Percentiles rank a stretch among this genome's conserved stretches.
Evolutionary conservation across 1,140 invertebrate genomes (phyloP).

Genomic region (Colletes latitarsis): DNA sequence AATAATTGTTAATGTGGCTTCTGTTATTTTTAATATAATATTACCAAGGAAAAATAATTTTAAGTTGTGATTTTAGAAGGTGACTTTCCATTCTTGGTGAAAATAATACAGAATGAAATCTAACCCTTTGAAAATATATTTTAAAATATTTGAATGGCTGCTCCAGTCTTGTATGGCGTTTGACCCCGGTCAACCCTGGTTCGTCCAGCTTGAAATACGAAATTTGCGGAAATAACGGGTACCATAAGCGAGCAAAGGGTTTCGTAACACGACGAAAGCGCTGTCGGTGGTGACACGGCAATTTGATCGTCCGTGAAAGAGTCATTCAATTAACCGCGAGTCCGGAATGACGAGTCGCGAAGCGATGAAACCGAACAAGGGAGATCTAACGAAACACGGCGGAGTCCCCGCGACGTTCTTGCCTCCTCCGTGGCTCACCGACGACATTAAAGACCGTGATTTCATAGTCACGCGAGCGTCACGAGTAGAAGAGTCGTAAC

Average conservation of each 20-base stretch:
- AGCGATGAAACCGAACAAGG: constrained; percentile 30
- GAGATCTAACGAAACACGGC: constrained; percentile 37
- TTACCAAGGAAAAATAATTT: too few relatives aligned
- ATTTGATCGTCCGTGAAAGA: constrained; percentile 50
- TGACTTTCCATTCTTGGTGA: too few relatives aligned
- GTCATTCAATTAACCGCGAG: constrained; percentile 48
- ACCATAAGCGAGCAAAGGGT: neutral
- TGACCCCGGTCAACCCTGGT: too few relatives aligned
- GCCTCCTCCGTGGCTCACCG: neutral
- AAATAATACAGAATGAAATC: too few relatives aligned
- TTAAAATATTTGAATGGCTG: too few relatives aligned
- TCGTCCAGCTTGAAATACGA: neutral
- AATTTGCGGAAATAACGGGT: constrained; percentile 6
- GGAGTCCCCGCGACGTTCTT: neutral
- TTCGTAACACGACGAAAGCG: constrained; percentile 1
- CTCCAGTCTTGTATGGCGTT: too few relatives aligned
- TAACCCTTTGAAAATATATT: too few relatives aligned
- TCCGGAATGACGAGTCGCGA: constrained; percentile 43
- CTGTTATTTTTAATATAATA: too few relatives aligned
- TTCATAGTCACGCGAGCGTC: constrained; percentile 34
- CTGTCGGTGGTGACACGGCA: constrained; percentile 22
- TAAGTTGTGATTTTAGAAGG: too few relatives aligned
- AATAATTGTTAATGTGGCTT: too few relatives aligned
- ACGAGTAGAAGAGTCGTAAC: constrained; percentile 20
- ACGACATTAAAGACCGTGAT: constrained; percentile 39